Percentiles rank a stretch among this genome's conserved stretches.
Evolutionary conservation across 2,113 vertebrate species (phyloP).

Genomic region (Leucopternis melanops): DNA sequence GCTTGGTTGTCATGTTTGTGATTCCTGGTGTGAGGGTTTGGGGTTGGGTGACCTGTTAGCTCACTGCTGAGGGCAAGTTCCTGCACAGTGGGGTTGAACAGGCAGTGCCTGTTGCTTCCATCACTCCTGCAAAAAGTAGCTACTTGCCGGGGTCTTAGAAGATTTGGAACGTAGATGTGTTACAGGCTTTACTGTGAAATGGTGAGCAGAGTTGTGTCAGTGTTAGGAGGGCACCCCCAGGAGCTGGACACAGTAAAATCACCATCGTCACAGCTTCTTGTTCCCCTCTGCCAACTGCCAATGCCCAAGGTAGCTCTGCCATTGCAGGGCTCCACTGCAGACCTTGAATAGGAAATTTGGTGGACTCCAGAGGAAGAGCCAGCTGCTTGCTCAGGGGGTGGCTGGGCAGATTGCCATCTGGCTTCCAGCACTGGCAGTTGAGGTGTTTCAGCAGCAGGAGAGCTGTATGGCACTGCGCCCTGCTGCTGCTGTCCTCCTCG

Average conservation of each 20-base stretch:
- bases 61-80: rapidly evolving
- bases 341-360: neutral
- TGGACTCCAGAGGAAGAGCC: neutral
- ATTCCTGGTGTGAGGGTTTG: neutral
- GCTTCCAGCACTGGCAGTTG: neutral
- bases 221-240: neutral
- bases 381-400: neutral
- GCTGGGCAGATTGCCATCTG: neutral
- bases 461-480: neutral
- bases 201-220: neutral
- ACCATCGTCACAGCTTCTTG: neutral
- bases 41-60: rapidly evolving
- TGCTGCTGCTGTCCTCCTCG: neutral
- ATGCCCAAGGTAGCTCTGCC: neutral
- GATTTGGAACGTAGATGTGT: neutral
- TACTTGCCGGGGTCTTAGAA: neutral
- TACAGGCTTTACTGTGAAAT: neutral
- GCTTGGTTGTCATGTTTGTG: neutral
- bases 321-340: neutral
- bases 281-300: neutral
- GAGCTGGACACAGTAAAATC: rapidly evolving
- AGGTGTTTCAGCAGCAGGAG: neutral
- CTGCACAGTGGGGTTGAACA: neutral
- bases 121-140: neutral
- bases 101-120: neutral